These are phyloP conservation scores for Pantherophis alleghaniensis DNA, from an alignment of 2,797 vertebrate species.

Conservation along the genomic window DNA sequence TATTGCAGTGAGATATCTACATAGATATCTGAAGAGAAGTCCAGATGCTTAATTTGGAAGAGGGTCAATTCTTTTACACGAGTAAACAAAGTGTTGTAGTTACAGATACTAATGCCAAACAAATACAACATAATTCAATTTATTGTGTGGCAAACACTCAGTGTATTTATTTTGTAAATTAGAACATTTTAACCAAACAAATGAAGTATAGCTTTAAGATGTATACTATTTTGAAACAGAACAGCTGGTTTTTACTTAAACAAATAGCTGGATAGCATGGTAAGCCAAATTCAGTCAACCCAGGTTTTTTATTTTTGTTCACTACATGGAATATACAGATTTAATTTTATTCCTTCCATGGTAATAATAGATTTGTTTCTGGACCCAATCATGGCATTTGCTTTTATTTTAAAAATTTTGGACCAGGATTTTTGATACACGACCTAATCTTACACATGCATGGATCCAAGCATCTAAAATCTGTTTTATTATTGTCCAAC, in stretches of 20 bases:
- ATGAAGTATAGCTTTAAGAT: neutral
- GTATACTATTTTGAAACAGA: neutral
- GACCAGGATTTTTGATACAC: neutral
- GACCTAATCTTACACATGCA: neutral
- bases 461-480: neutral
- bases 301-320: neutral
- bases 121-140: neutral
- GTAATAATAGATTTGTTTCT: neutral
- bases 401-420: neutral
- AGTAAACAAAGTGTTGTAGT: neutral
- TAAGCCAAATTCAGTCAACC: neutral
- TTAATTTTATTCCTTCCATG: neutral
- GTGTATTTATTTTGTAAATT: neutral
- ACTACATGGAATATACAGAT: neutral
- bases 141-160: neutral
- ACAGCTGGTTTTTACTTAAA: neutral
- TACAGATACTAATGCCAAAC: neutral
- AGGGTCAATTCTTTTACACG: neutral
- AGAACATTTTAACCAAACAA: neutral
- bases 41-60: neutral
- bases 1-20: neutral
- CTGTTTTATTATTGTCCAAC: neutral
- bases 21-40: neutral
- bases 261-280: neutral
- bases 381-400: neutral